Percentiles rank a stretch among this genome's conserved stretches.
phyloP scores from a whole-genome alignment of 2,888 invertebrate genomes.

The Hirudinaria manillensis region DNA sequence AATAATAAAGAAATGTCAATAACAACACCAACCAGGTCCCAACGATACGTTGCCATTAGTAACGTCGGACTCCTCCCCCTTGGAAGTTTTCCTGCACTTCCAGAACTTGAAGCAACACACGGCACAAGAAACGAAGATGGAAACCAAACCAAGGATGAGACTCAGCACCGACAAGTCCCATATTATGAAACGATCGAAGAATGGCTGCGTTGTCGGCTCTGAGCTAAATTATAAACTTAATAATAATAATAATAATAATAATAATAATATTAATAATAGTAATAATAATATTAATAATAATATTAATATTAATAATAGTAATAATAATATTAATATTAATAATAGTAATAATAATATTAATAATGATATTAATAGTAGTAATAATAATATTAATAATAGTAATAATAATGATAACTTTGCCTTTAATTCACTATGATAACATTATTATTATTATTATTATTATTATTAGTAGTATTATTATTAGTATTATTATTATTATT shows the following conservation, averaged over 20 bases:
- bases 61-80: too few species aligned
- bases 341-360: neutral
- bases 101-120: slow-evolving; percentile 13
- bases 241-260: neutral
- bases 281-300: neutral
- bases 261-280: neutral
- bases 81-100: neutral
- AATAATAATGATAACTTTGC: too few species aligned
- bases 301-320: neutral
- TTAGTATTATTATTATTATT: neutral
- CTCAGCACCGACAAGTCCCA: slow-evolving; percentile 13
- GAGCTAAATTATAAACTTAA: neutral
- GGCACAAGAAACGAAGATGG: neutral
- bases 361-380: neutral
- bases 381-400: neutral
- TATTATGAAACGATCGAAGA: slow-evolving; percentile 14
- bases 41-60: too few species aligned
- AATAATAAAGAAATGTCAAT: too few species aligned
- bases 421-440: too few species aligned
- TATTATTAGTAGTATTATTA: neutral
- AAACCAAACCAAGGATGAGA: slow-evolving; percentile 5
- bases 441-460: too few species aligned
- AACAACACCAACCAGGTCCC: neutral
- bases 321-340: neutral
- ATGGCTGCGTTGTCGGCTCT: slow-evolving; percentile 4